A percentile compares a stretch with the other conserved stretches of the same genome.
Conservation (phyloP, 1,140 invertebrate species). For the Ips nitidus region DNA sequence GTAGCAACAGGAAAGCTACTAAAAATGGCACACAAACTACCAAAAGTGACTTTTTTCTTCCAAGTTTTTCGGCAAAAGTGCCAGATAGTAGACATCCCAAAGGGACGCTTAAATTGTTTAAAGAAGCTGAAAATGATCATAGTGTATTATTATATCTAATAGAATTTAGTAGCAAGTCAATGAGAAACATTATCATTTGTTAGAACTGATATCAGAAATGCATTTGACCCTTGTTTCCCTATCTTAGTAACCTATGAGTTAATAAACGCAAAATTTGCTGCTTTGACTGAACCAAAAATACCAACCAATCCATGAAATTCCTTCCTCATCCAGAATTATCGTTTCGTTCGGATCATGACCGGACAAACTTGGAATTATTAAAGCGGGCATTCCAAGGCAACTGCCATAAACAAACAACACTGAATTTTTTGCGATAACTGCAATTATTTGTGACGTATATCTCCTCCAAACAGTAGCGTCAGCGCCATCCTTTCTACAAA, state of each 20-base stretch:
- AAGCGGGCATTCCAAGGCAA: conserved; percentile 74
- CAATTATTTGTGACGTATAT: conserved; percentile 57
- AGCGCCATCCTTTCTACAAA: too few relatives aligned
- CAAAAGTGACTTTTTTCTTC: conserved; percentile 70
- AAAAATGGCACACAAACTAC: conserved; percentile 71
- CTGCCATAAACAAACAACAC: conserved; percentile 69
- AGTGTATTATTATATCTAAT: too few relatives aligned
- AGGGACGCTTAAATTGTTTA: conserved; percentile 75
- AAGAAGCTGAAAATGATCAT: conserved; percentile 61
- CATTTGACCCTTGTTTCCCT: too few relatives aligned
- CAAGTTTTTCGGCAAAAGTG: conserved; percentile 64
- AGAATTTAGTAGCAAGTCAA: too few relatives aligned
- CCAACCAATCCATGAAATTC: conserved; percentile 71
- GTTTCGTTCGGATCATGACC: conserved; percentile 48
- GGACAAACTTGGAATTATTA: conserved; percentile 68
- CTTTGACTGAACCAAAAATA: not conserved
- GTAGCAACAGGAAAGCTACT: conserved; percentile 68
- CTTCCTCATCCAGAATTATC: conserved; percentile 60
- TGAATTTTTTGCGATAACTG: conserved; percentile 65
- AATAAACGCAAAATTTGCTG: not conserved
- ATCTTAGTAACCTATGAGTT: too few relatives aligned
- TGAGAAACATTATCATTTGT: too few relatives aligned
- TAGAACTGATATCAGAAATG: too few relatives aligned
- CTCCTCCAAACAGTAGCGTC: not conserved
- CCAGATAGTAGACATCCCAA: conserved; percentile 73